Conservation (phyloP, 2,888 invertebrate genomes). For the Aromia moschata region DNA sequence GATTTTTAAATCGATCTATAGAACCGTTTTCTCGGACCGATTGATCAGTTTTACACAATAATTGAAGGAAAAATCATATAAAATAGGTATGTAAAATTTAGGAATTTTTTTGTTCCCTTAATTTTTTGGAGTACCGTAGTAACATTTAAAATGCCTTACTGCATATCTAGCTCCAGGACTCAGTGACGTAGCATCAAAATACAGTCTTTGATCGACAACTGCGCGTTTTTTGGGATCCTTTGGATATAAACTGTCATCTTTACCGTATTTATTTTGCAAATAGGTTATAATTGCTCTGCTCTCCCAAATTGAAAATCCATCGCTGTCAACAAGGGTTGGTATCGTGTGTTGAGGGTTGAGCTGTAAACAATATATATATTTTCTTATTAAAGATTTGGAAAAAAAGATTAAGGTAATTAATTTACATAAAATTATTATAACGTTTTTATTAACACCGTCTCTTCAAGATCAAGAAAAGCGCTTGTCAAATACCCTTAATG, state of each 20-base stretch:
- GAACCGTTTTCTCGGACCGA: no score
- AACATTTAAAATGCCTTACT: conserved; percentile 67
- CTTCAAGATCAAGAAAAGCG: no score
- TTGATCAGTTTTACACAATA: no score
- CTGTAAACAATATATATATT: conserved; percentile 62
- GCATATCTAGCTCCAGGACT: conserved; percentile 76
- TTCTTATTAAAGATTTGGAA: no score
- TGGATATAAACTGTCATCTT: conserved; percentile 79
- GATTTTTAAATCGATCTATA: no score
- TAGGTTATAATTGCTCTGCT: conserved; percentile 86
- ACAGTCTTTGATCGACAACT: conserved; percentile 79
- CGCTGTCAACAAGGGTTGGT: conserved; percentile 84
- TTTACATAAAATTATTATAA: no score
- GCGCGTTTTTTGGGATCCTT: conserved; percentile 81
- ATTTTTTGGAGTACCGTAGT: no score
- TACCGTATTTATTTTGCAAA: conserved; percentile 82
- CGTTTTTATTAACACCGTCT: no score
- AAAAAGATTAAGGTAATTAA: no score
- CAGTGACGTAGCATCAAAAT: conserved; percentile 82
- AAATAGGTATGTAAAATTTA: neutral
- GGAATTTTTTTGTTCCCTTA: neutral
- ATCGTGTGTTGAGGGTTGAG: conserved; percentile 86
- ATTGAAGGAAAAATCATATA: no score
- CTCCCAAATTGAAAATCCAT: conserved; percentile 84
- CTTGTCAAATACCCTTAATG: no score